Evolutionary conservation across 2,113 vertebrate genomes (phyloP).

Genomic region (Aegithalos caudatus): DNA sequence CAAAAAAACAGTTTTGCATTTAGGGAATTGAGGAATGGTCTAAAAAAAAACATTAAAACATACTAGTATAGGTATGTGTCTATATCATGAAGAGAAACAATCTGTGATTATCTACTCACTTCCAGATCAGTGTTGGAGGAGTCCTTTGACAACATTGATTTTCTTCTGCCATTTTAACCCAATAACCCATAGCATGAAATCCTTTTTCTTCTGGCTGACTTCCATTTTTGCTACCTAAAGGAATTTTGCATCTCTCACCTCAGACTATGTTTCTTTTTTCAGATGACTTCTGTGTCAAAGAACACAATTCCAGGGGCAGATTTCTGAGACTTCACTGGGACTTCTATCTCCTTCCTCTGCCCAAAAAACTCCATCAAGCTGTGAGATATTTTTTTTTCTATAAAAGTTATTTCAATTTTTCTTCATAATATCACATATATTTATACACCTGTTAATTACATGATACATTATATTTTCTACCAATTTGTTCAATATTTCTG

Average conservation of each 20-base stretch:
- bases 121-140: neutral
- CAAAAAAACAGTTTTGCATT: neutral
- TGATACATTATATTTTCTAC: neutral
- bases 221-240: neutral
- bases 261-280: neutral
- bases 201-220: neutral
- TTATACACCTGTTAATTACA: neutral
- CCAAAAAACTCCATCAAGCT: neutral
- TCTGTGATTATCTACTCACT: neutral
- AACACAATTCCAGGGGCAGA: neutral
- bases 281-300: neutral
- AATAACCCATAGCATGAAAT: neutral
- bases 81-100: neutral
- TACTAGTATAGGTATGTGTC: neutral
- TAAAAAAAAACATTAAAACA: neutral
- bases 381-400: neutral
- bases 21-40: neutral
- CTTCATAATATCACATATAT: neutral
- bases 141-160: neutral
- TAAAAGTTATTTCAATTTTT: neutral
- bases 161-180: neutral
- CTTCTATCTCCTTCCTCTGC: neutral
- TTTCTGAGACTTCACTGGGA: neutral
- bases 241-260: neutral
- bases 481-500: neutral